Conservation (phyloP, 2,888 invertebrate species). For the Synergus itoensis region DNA sequence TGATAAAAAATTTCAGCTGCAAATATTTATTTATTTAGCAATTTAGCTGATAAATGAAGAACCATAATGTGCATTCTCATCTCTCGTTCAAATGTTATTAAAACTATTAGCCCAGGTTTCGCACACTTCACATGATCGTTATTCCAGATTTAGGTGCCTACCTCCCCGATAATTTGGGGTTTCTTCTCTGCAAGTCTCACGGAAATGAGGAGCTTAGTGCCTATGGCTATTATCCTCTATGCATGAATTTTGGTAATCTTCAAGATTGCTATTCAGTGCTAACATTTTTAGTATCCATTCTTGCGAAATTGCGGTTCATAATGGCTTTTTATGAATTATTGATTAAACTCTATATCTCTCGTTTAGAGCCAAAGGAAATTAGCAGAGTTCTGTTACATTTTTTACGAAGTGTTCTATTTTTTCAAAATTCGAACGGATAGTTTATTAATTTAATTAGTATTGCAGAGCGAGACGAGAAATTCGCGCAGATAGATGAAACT, state of each 20-base stretch:
- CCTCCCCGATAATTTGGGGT: constrained; percentile 48
- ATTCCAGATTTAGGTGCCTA: constrained; percentile 49
- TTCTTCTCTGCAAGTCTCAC: constrained; percentile 50
- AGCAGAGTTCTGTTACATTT: background rate
- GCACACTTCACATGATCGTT: constrained; percentile 38
- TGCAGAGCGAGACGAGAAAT: too few relatives aligned
- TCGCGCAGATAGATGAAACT: background rate
- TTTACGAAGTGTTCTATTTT: background rate
- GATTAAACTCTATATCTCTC: background rate
- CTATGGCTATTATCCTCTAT: constrained; percentile 33
- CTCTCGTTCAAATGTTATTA: background rate
- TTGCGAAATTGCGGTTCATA: background rate
- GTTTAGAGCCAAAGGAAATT: background rate
- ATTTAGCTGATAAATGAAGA: background rate
- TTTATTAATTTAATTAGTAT: too few relatives aligned
- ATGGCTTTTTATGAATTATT: background rate
- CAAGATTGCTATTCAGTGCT: background rate
- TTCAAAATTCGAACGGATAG: background rate
- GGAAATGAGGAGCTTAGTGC: constrained; percentile 54
- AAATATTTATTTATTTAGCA: too few relatives aligned
- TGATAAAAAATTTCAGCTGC: background rate
- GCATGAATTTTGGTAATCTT: constrained; percentile 6
- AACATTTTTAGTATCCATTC: background rate
- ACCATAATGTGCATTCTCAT: background rate
- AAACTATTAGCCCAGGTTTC: constrained; percentile 9